These are phyloP conservation scores for Ornithoptera priamus DNA, from an alignment of 2,888 invertebrate species.

Conservation along the genomic window DNA sequence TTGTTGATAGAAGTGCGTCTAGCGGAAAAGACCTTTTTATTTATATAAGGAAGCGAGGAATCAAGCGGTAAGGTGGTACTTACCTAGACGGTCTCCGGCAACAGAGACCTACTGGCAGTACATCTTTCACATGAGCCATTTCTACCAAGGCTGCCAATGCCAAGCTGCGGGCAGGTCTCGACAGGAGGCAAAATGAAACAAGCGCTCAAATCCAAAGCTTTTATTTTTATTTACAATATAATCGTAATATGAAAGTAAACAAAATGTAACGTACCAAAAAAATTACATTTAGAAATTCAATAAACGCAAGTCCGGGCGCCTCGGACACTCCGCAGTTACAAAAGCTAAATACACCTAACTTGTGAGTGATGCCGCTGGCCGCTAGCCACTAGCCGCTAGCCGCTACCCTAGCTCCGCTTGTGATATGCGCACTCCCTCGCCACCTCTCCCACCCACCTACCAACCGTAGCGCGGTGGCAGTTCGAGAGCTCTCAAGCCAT, in stretches of 20 bases:
- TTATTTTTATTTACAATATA: slow-evolving; percentile 79
- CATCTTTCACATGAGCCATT: too few species aligned
- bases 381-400: slow-evolving; percentile 3
- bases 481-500: slow-evolving; percentile 65
- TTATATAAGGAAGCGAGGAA: too few species aligned
- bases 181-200: slow-evolving; percentile 38
- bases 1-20: too few species aligned
- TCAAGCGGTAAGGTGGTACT: too few species aligned
- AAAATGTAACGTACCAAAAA: slow-evolving; percentile 76
- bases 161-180: too few species aligned
- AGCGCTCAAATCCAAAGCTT: slow-evolving; percentile 75
- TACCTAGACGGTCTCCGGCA: too few species aligned
- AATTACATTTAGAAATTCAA: slow-evolving; percentile 65
- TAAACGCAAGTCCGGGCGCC: slow-evolving; percentile 43
- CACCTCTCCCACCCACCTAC: slow-evolving; percentile 21
- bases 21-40: too few species aligned
- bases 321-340: slow-evolving; percentile 53
- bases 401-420: slow-evolving; percentile 15
- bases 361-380: slow-evolving; percentile 33
- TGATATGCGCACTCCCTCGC: slow-evolving; percentile 26
- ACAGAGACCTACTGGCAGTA: too few species aligned
- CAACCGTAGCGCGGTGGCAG: slow-evolving; percentile 56
- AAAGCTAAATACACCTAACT: slow-evolving; percentile 67
- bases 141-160: too few species aligned
- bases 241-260: slow-evolving; percentile 77